These are phyloP conservation scores for Scyliorhinus canicula DNA, from an alignment of 2,797 vertebrate genomes.

Conservation along the genomic window DNA sequence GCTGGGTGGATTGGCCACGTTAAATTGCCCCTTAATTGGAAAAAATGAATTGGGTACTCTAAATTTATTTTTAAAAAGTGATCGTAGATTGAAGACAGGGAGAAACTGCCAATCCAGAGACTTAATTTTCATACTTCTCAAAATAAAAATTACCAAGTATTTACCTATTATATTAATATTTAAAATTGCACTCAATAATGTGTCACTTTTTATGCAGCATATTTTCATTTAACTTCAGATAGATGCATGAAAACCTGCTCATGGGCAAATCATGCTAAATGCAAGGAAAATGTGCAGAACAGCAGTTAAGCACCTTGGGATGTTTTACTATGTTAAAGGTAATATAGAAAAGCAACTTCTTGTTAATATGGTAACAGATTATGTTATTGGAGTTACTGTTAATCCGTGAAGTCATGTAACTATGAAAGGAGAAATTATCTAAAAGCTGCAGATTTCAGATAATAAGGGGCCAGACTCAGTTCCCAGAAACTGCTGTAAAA, in stretches of 20 bases:
- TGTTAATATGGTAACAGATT: background rate
- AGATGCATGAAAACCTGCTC: background rate
- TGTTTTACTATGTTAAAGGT: background rate
- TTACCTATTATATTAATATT: background rate
- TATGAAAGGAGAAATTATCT: background rate
- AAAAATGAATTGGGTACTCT: too few species aligned
- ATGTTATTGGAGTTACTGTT: background rate
- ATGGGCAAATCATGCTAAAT: background rate
- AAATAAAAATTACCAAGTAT: background rate
- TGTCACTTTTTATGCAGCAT: background rate
- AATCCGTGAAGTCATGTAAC: background rate
- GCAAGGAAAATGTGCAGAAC: background rate
- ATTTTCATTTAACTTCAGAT: background rate
- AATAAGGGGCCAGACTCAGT: background rate
- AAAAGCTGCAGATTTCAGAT: background rate
- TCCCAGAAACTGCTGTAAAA: background rate
- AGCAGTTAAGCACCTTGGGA: background rate
- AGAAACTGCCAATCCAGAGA: background rate
- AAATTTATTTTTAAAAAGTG: background rate
- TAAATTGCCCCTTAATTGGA: too few species aligned
- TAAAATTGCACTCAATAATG: background rate
- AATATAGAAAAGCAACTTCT: background rate
- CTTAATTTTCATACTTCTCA: background rate
- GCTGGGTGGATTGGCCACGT: too few species aligned
- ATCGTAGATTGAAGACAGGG: background rate